Evolutionary conservation across 2,888 invertebrate genomes (phyloP).

Genomic region (Dryobota labecula): DNA sequence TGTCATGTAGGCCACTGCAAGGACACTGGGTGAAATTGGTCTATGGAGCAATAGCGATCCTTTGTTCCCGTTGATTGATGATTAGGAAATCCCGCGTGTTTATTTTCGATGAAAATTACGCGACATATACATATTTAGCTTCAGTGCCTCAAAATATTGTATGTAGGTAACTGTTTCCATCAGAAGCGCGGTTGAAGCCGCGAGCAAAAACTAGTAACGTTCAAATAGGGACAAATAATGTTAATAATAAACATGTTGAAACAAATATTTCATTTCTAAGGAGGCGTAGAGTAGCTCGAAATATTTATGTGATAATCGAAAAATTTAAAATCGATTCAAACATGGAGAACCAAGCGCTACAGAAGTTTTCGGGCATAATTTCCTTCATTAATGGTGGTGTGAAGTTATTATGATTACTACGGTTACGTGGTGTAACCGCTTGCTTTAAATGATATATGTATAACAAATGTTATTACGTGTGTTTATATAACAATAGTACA

Average conservation of each 20-base stretch:
- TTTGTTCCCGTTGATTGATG: too few relatives aligned
- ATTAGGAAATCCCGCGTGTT: too few relatives aligned
- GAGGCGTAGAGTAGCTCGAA: not conserved
- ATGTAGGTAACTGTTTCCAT: too few relatives aligned
- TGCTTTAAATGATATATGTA: not conserved
- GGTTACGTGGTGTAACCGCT: not conserved
- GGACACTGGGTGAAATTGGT: too few relatives aligned
- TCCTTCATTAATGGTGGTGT: not conserved
- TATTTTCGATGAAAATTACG: too few relatives aligned
- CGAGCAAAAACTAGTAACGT: not conserved
- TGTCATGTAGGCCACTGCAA: too few relatives aligned
- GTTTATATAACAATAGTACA: too few relatives aligned
- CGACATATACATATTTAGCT: not conserved
- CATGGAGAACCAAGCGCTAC: not conserved
- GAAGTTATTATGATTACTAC: not conserved
- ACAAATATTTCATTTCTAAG: not conserved
- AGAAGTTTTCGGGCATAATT: not conserved
- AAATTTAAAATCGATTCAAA: not conserved
- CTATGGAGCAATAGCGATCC: too few relatives aligned
- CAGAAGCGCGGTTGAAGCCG: not conserved
- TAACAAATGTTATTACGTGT: not conserved
- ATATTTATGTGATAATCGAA: not conserved
- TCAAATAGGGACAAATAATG: too few relatives aligned
- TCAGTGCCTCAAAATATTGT: not conserved
- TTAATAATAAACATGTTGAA: too few relatives aligned